These are phyloP conservation scores for Netelia virgata DNA, from an alignment of 2,888 invertebrate species.

Conservation along the genomic window DNA sequence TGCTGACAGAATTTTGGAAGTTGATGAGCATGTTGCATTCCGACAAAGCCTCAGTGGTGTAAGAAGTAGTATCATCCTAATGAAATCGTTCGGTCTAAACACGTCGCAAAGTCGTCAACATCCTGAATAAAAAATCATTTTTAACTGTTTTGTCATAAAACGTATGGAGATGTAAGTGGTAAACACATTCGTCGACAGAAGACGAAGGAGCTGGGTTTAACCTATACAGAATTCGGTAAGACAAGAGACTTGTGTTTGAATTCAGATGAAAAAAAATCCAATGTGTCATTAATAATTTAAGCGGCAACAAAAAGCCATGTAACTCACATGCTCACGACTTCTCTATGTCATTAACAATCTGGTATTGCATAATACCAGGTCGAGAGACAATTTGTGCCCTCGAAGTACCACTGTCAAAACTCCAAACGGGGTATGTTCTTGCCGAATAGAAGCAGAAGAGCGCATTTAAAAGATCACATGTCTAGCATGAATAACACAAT, in stretches of 20 bases:
- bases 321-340: slow-evolving; percentile 51
- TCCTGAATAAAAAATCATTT: slow-evolving; percentile 65
- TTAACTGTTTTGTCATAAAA: background rate
- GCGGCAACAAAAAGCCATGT: background rate
- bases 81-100: slow-evolving; percentile 46
- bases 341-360: slow-evolving; percentile 32
- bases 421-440: too few relatives aligned
- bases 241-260: background rate
- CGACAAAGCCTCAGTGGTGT: slow-evolving; percentile 75
- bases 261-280: background rate
- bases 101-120: slow-evolving; percentile 68
- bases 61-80: slow-evolving; percentile 80
- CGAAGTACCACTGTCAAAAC: too few relatives aligned
- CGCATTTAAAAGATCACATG: too few relatives aligned
- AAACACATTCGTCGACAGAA: background rate
- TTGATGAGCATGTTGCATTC: slow-evolving; percentile 75
- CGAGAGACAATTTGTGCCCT: too few relatives aligned
- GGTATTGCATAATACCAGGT: slow-evolving; percentile 46
- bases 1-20: slow-evolving; percentile 73
- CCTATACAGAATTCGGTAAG: slow-evolving; percentile 10
- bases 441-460: too few relatives aligned
- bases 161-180: background rate
- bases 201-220: background rate
- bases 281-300: background rate
- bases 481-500: too few relatives aligned